These are phyloP conservation scores for Azemiops feae DNA, from an alignment of 2,113 vertebrate species.

Conservation along the genomic window DNA sequence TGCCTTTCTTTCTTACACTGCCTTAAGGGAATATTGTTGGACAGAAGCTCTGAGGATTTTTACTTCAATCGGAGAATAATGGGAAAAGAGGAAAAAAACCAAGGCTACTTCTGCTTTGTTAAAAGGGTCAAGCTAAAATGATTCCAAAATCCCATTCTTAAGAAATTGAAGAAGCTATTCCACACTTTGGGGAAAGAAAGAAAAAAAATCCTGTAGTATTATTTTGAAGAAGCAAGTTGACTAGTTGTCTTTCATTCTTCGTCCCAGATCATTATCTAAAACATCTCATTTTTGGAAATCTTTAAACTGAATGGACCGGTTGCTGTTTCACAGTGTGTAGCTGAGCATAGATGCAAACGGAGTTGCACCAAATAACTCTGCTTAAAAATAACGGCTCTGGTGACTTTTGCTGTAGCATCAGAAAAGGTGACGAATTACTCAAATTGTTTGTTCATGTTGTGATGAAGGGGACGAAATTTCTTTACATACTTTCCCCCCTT, in stretches of 20 bases:
- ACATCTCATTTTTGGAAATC: not conserved
- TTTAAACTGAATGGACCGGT: not conserved
- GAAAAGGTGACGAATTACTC: not conserved
- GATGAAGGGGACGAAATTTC: not conserved
- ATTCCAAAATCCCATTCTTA: constrained; percentile 31
- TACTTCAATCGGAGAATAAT: constrained; percentile 30
- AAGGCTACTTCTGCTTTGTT: not conserved
- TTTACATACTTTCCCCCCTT: not conserved
- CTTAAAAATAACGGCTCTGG: not conserved
- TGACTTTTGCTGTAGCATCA: not conserved
- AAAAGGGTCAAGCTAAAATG: constrained; percentile 21
- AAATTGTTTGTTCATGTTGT: not conserved
- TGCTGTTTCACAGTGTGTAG: rapidly evolving
- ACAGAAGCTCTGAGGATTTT: constrained; percentile 52
- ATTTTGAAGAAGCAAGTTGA: constrained; percentile 25
- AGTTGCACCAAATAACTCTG: rapidly evolving
- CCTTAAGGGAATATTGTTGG: constrained; percentile 45
- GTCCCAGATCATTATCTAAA: not conserved
- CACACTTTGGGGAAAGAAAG: not conserved
- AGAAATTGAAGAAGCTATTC: not conserved
- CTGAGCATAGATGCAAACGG: rapidly evolving
- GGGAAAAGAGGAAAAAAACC: not conserved
- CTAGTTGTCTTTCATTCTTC: not conserved
- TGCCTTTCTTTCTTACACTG: constrained; percentile 22
- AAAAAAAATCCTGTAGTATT: constrained; percentile 17